These are phyloP conservation scores for Eretmodus cyanostictus DNA, from an alignment of 2,113 vertebrate species.

Conservation along the genomic window DNA sequence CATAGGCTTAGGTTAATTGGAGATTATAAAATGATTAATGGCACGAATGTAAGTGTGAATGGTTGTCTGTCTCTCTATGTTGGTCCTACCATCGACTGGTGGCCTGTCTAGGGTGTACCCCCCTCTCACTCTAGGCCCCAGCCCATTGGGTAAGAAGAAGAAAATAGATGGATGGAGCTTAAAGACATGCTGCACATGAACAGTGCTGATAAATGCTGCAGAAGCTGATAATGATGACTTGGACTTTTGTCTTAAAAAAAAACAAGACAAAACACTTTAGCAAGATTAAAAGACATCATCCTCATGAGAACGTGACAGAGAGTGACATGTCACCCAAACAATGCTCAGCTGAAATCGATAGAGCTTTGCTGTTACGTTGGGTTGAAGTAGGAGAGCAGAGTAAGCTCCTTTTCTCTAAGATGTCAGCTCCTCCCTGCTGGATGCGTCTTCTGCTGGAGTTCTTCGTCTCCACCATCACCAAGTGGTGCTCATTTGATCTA, in stretches of 20 bases:
- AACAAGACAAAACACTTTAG: neutral
- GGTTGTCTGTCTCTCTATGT: neutral
- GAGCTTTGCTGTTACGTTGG: neutral
- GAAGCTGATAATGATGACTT: neutral
- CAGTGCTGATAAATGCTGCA: neutral
- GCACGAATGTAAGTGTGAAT: neutral
- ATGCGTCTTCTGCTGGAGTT: neutral
- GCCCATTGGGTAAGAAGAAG: neutral
- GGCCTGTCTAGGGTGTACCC: neutral
- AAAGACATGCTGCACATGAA: neutral
- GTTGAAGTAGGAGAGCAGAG: neutral
- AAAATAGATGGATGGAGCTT: neutral
- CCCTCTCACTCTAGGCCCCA: neutral
- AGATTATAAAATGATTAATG: neutral
- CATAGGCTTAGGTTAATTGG: neutral
- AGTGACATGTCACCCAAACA: neutral
- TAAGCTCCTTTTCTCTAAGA: neutral
- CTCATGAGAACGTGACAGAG: neutral
- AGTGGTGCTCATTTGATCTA: neutral
- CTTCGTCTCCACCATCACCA: neutral
- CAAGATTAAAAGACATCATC: neutral
- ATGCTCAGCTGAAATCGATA: neutral
- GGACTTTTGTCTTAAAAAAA: neutral
- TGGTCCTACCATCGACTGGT: neutral
- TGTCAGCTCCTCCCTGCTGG: neutral